Conservation (phyloP, 1,140 invertebrate species). For the Apolygus lucorum region DNA sequence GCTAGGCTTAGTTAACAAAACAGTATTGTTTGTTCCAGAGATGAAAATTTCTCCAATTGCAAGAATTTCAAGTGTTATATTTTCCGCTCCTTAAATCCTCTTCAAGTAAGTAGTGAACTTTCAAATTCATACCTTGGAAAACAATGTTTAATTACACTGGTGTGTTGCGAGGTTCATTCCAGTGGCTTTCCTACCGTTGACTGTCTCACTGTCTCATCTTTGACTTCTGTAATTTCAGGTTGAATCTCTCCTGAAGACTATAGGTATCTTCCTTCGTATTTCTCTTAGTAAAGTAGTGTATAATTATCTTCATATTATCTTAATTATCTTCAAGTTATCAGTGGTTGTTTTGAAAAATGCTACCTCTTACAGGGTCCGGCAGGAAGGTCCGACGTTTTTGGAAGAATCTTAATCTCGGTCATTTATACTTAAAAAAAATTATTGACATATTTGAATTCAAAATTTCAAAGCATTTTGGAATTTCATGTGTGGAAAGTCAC, state of each 20-base stretch:
- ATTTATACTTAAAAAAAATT: no score
- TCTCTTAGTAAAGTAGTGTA: no score
- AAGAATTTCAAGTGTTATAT: slow-evolving; percentile 25
- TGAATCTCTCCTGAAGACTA: background rate
- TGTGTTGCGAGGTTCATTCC: background rate
- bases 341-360: background rate
- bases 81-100: slow-evolving; percentile 20
- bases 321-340: no score
- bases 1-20: background rate
- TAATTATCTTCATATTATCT: no score
- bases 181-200: background rate
- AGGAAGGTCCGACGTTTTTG: no score
- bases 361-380: background rate
- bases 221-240: background rate
- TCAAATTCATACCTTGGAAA: background rate
- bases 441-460: no score
- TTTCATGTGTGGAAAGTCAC: no score
- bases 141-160: background rate
- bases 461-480: no score
- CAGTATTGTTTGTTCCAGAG: slow-evolving; percentile 16
- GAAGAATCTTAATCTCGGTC: no score
- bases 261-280: background rate
- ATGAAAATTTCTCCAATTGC: slow-evolving; percentile 17
- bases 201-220: background rate
- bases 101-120: slow-evolving; percentile 19